A percentile compares a stretch with the other conserved stretches of the same genome.
phyloP scores from a whole-genome alignment of 2,888 invertebrate species.

The Parnassius orleans region DNA sequence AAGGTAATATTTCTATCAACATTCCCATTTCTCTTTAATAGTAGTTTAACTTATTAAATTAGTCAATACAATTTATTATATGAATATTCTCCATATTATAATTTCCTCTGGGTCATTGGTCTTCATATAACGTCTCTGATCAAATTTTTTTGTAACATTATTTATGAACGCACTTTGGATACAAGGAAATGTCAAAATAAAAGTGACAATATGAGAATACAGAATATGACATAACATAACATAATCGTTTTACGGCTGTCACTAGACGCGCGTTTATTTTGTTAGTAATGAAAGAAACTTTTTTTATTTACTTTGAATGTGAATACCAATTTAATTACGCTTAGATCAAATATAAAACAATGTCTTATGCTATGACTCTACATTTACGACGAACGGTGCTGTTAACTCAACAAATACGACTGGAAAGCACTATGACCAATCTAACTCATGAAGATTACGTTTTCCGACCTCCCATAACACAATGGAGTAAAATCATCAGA shows the following conservation, averaged over 20 bases:
- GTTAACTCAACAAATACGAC: constrained; percentile 58
- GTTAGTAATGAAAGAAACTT: constrained; percentile 17
- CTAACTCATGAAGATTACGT: constrained; percentile 69
- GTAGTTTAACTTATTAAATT: no score
- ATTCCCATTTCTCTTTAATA: no score
- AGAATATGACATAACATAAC: no score
- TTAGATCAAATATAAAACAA: constrained; percentile 39
- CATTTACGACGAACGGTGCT: constrained; percentile 62
- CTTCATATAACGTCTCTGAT: no score
- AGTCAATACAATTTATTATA: no score
- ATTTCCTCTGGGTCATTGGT: no score
- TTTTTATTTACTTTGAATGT: constrained; percentile 43
- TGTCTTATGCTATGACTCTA: constrained; percentile 67
- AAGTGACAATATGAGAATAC: constrained; percentile 48
- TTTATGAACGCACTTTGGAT: constrained; percentile 22
- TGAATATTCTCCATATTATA: no score
- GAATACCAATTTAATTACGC: constrained; percentile 34
- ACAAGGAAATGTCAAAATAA: constrained; percentile 52
- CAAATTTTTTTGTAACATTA: constrained; percentile 1
- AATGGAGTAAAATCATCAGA: constrained; percentile 71
- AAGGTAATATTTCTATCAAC: no score
- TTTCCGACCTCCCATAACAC: constrained; percentile 66
- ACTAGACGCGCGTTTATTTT: constrained; percentile 32
- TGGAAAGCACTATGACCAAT: constrained; percentile 67
- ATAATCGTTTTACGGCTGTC: constrained; percentile 21